A percentile compares a stretch with the other conserved stretches of the same genome.
Conservation (phyloP, 2,888 invertebrate genomes). For the Penaeus monodon region DNA sequence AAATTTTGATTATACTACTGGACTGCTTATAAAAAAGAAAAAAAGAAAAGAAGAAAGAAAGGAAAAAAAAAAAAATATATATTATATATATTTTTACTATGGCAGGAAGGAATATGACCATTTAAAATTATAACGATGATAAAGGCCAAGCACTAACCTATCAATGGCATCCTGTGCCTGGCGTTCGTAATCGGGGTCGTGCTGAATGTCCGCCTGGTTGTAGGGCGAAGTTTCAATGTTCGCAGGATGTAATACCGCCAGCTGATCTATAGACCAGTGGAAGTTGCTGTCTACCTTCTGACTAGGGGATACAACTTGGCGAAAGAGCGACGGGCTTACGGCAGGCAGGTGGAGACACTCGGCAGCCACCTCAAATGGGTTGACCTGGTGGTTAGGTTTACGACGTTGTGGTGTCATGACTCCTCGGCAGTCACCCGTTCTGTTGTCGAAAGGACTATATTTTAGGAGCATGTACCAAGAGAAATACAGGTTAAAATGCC, state of each 20-base stretch:
- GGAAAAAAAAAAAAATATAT: no score
- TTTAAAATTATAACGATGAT: background rate
- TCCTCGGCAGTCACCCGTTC: no score
- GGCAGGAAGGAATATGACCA: no score
- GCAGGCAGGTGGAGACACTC: conserved; percentile 58
- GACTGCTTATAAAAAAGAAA: no score
- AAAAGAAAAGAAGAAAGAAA: no score
- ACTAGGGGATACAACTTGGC: conserved; percentile 60
- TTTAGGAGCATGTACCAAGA: conserved; percentile 4
- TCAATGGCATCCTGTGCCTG: conserved; percentile 63
- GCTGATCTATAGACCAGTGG: conserved; percentile 62
- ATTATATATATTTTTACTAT: no score
- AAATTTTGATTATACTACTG: no score
- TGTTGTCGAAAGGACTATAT: background rate
- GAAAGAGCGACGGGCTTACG: conserved; percentile 62
- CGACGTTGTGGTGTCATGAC: conserved; percentile 34
- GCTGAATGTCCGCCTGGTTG: conserved; percentile 31
- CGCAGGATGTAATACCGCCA: conserved; percentile 54
- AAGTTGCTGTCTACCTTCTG: conserved; percentile 47
- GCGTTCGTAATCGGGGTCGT: conserved; percentile 58
- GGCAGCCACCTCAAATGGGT: conserved; percentile 57
- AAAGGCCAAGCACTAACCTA: conserved; percentile 29
- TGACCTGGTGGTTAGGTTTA: conserved; percentile 9
- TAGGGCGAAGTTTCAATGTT: conserved; percentile 62
- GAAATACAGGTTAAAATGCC: background rate